A percentile compares a stretch with the other conserved stretches of the same genome.
Evolutionary conservation across 2,113 vertebrate species (phyloP).

Genomic region (Saimiri boliviensis): DNA sequence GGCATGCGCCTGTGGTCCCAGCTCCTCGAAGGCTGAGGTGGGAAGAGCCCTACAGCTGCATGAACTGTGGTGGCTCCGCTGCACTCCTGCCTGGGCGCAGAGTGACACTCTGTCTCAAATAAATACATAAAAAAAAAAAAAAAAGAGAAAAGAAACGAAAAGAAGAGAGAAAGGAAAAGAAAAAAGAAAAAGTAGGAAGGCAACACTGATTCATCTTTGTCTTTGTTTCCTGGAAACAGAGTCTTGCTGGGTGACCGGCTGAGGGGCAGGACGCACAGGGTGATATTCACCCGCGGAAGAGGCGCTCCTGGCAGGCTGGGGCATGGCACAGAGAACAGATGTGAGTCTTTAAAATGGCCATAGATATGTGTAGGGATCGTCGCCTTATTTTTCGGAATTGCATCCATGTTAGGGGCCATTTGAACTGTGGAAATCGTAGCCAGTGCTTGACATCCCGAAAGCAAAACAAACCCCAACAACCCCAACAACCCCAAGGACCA

Average conservation of each 20-base stretch:
- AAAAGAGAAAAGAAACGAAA: no score
- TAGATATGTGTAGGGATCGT: accelerated
- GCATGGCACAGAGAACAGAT: accelerated
- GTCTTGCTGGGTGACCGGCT: slow-evolving; percentile 46
- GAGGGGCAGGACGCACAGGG: slow-evolving; percentile 16
- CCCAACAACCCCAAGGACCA: neutral
- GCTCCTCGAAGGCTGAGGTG: no score
- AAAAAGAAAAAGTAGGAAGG: neutral
- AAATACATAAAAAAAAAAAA: no score
- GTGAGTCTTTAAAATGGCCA: neutral
- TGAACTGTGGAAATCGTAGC: neutral
- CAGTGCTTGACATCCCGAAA: neutral
- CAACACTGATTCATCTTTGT: slow-evolving; percentile 10
- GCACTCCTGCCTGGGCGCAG: no score
- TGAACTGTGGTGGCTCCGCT: no score
- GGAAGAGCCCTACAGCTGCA: no score
- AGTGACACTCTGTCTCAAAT: no score
- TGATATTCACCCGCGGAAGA: slow-evolving; percentile 32
- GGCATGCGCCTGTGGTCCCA: no score
- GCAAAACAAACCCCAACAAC: neutral
- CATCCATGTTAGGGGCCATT: no score
- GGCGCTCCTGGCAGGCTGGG: neutral
- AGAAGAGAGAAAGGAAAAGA: no score
- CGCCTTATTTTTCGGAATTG: neutral
- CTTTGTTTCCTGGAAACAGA: slow-evolving; percentile 63